Percentiles rank a stretch among this genome's conserved stretches.
Evolutionary conservation across 2,888 invertebrate genomes (phyloP).

Genomic region (Formica aserva): DNA sequence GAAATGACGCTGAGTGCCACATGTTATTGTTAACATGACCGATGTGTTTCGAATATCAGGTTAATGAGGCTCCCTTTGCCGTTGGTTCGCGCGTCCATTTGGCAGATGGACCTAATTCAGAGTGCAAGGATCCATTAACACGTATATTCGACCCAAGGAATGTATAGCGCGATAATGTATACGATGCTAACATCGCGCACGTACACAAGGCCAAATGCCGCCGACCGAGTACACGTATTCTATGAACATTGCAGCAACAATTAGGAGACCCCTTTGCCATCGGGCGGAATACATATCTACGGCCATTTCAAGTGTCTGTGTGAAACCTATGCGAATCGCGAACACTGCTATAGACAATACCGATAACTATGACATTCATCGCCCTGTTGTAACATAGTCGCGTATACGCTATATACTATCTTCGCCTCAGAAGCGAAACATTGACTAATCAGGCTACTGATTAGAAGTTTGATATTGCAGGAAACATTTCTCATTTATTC

Average conservation of each 20-base stretch:
- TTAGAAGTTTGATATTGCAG: background rate
- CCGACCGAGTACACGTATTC: constrained; percentile 59
- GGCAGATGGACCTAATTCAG: constrained; percentile 74
- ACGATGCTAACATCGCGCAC: constrained; percentile 53
- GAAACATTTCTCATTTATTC: background rate
- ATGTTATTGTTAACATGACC: constrained; percentile 55
- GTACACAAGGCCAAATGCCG: constrained; percentile 60
- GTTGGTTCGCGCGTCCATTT: constrained; percentile 68
- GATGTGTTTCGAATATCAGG: constrained; percentile 58
- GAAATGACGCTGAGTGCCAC: constrained; percentile 54
- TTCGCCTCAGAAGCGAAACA: constrained; percentile 19
- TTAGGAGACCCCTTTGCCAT: constrained; percentile 69
- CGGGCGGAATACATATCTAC: constrained; percentile 60
- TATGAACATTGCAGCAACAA: constrained; percentile 70
- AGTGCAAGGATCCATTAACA: constrained; percentile 74
- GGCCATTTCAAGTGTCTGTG: constrained; percentile 60
- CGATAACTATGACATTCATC: constrained; percentile 51
- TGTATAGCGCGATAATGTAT: constrained; percentile 61
- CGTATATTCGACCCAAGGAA: constrained; percentile 72
- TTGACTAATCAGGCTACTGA: constrained; percentile 18
- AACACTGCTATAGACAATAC: constrained; percentile 46
- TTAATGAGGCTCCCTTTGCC: constrained; percentile 68
- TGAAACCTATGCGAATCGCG: constrained; percentile 59
- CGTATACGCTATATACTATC: constrained; percentile 11
- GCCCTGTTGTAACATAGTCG: constrained; percentile 45